phyloP scores from a whole-genome alignment of 1,140 invertebrate species.

The Macrostomum lignano region DNA sequence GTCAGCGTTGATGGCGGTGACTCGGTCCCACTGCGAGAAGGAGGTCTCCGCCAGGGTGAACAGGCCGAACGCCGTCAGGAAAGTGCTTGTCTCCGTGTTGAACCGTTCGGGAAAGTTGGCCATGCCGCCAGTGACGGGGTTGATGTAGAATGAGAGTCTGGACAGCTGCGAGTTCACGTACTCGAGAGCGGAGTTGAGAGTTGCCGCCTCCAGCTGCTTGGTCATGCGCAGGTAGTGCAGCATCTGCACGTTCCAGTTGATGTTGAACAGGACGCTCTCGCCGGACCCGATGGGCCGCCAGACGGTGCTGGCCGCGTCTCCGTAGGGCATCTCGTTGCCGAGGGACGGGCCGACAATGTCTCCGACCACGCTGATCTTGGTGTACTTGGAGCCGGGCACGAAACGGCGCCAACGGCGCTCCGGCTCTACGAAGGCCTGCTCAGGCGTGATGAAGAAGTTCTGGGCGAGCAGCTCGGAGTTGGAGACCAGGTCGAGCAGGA shows the following conservation, averaged over 20 bases:
- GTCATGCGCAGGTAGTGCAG: slow-evolving; percentile 60
- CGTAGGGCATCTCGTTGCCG: slow-evolving; percentile 11
- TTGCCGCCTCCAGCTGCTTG: slow-evolving; percentile 38
- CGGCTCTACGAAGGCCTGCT: slow-evolving; percentile 57
- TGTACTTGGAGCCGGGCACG: slow-evolving; percentile 66
- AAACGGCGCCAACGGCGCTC: slow-evolving; percentile 63
- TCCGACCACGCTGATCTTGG: slow-evolving; percentile 52
- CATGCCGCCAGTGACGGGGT: neutral
- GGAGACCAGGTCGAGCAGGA: slow-evolving; percentile 62
- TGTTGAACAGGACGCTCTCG: slow-evolving; percentile 78
- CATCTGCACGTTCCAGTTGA: slow-evolving; percentile 66
- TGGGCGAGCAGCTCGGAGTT: slow-evolving; percentile 66
- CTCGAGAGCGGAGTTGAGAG: slow-evolving; percentile 47
- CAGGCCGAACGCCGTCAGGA: no score
- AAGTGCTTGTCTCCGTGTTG: no score
- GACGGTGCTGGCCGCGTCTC: slow-evolving; percentile 14
- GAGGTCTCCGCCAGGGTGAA: no score
- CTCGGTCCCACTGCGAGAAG: no score
- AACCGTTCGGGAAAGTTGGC: slow-evolving; percentile 1
- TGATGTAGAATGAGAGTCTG: slow-evolving; percentile 3
- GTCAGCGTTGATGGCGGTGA: no score
- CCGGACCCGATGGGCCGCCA: slow-evolving; percentile 39
- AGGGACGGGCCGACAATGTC: slow-evolving; percentile 79
- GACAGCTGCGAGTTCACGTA: slow-evolving; percentile 41
- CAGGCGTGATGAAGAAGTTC: slow-evolving; percentile 73